phyloP scores from a whole-genome alignment of 2,113 vertebrate genomes.

The Chaenocephalus aceratus region DNA sequence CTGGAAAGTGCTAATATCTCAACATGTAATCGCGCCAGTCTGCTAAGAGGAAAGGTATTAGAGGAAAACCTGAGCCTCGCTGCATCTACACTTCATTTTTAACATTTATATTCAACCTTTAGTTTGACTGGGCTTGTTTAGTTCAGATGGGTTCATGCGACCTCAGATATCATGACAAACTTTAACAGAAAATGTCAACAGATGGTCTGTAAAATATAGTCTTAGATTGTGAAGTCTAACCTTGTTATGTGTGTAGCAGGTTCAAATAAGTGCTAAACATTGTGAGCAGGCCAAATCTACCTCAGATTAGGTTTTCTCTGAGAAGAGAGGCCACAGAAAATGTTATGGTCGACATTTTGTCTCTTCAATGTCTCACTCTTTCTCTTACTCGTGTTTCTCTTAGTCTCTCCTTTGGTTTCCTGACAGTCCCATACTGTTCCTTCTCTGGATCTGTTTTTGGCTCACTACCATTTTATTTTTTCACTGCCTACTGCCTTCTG shows the following conservation, averaged over 20 bases:
- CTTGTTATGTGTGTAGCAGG: background rate
- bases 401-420: background rate
- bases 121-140: background rate
- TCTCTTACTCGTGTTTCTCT: background rate
- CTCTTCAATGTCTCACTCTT: background rate
- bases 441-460: background rate
- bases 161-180: background rate
- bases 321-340: background rate
- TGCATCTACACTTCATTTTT: slow-evolving; percentile 28
- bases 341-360: background rate
- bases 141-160: background rate
- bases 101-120: slow-evolving; percentile 8
- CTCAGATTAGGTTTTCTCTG: background rate
- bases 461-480: background rate
- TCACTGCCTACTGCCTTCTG: slow-evolving; percentile 29
- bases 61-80: background rate
- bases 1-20: slow-evolving; percentile 7
- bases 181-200: background rate
- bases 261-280: background rate
- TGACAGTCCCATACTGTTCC: background rate
- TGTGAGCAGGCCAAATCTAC: background rate
- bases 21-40: background rate
- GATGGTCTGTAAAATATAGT: background rate
- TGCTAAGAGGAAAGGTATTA: background rate
- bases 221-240: background rate